phyloP scores from a whole-genome alignment of 1,140 invertebrate genomes.

The Scaptomyza pallida region DNA sequence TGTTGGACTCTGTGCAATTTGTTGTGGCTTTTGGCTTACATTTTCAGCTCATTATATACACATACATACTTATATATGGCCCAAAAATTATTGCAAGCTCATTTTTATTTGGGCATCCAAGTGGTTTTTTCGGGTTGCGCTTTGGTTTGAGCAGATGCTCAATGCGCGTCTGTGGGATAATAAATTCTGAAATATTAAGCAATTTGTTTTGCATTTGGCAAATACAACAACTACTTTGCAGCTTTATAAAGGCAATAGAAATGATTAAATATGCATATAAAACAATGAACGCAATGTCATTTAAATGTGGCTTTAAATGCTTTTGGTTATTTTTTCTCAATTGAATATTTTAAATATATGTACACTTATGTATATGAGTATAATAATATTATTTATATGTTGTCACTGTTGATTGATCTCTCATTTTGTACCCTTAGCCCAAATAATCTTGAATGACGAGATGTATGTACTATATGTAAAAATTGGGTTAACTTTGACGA shows the following conservation, averaged over 20 bases:
- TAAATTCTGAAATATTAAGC: neutral
- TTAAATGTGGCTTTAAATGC: too few species aligned
- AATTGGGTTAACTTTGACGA: too few species aligned
- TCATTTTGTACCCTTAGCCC: too few species aligned
- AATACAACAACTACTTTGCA: neutral
- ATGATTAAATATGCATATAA: too few species aligned
- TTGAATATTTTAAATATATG: too few species aligned
- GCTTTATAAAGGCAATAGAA: neutral
- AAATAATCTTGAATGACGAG: too few species aligned
- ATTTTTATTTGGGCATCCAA: slow-evolving; percentile 46
- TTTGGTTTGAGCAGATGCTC: neutral
- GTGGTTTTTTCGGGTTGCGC: slow-evolving; percentile 4
- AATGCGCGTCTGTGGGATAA: neutral
- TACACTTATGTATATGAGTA: too few species aligned
- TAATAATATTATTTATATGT: too few species aligned
- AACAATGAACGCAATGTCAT: too few species aligned
- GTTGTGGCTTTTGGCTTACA: slow-evolving; percentile 46
- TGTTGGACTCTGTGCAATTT: slow-evolving; percentile 42
- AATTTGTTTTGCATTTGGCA: neutral
- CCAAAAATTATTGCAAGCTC: slow-evolving; percentile 32
- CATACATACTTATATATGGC: slow-evolving; percentile 1
- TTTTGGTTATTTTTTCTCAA: too few species aligned
- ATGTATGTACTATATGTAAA: too few species aligned
- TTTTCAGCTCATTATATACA: slow-evolving; percentile 58
- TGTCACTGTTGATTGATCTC: too few species aligned